Base-by-base conservation (phyloP, 2,888 invertebrate species). In the Rhogogaster chlorosoma region DNA sequence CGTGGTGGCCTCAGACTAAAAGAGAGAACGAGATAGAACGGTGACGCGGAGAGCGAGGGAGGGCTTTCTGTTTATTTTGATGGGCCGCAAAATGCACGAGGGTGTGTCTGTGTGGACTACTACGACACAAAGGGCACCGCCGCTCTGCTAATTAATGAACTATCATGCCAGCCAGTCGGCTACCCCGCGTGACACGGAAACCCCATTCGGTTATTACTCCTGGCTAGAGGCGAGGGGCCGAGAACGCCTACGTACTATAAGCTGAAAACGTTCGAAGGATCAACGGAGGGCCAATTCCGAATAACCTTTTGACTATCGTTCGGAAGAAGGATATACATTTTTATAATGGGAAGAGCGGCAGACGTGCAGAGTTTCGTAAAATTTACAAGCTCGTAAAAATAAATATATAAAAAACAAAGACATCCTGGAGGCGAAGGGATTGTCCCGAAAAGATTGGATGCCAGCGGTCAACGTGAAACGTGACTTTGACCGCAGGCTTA, bases 151-250 rank as follows among this genome's bases (percentile, higher is more conserved):
- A 87, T 87, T 87, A 87, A 85, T 84, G 84, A 84, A 84, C 84
- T 84, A 80, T 80, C 78, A 84, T 84, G 77, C 84, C 84, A 86
- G 73, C 86, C 84, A 87, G 77, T 84, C 83, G 85, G 83, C 86
- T 85, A 87, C 86, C 86, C 75, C 80, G 85, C 84, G 86, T 85
- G 84, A 90, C 89, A 89, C 87, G 89, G 85, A 90, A 90, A 89
- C 87, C 86, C 89, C 89, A 89, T 90, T 89, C 88, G 88, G 88
- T 89, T 90, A 89, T 89, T 89, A 89, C 87, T 61, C 32, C 64
- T 49, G 61, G 80, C 80, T 80, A 36, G 22, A 61, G 22, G 80
- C 61, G 12, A 80, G 78, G 75, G 78, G 53, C 32, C 32, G 61
- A 22, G 57, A 36, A 22, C n/a, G 38, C 36, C 80, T 57, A 61